phyloP scores from a whole-genome alignment of 30 jellyfish, hydroid and myxozoan species.

The Calvadosia cruxmelitensis region DNA sequence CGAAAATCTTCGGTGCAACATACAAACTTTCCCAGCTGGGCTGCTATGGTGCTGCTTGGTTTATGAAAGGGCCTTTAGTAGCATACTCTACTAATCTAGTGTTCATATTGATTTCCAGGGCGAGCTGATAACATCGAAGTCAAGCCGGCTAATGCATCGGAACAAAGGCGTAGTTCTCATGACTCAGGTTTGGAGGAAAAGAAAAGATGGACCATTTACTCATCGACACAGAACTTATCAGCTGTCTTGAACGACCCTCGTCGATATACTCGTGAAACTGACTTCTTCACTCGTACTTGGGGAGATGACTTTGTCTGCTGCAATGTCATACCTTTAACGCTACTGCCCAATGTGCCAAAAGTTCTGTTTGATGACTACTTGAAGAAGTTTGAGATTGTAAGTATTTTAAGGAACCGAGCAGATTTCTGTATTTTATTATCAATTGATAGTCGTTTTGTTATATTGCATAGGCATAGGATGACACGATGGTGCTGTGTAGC shows the following conservation, averaged over 20 bases:
- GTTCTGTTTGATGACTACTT: conserved; percentile 50
- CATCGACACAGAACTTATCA: conserved; percentile 79
- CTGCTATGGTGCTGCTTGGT: too few relatives aligned
- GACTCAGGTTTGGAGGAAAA: neutral
- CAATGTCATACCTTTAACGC: conserved; percentile 78
- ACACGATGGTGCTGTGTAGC: too few relatives aligned
- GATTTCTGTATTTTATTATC: too few relatives aligned
- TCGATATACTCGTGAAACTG: conserved; percentile 63
- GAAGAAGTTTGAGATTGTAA: conserved; percentile 82
- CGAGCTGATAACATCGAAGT: neutral
- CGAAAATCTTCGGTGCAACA: too few relatives aligned
- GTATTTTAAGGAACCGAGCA: too few relatives aligned
- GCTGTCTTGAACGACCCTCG: conserved; percentile 91
- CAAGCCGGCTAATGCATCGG: neutral
- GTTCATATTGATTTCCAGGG: too few relatives aligned
- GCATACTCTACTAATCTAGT: too few relatives aligned
- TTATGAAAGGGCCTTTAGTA: too few relatives aligned
- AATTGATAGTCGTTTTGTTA: too few relatives aligned
- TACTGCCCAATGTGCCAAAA: conserved; percentile 78
- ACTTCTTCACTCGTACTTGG: conserved; percentile 80
- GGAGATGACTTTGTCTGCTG: conserved; percentile 86
- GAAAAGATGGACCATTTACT: conserved; percentile 68
- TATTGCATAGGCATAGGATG: too few relatives aligned
- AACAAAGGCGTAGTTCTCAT: neutral
- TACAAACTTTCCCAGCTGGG: too few relatives aligned